Percentiles rank a stretch among this genome's conserved stretches.
phyloP scores from a whole-genome alignment of 2,797 vertebrate genomes.

The Poeciliopsis infans region DNA sequence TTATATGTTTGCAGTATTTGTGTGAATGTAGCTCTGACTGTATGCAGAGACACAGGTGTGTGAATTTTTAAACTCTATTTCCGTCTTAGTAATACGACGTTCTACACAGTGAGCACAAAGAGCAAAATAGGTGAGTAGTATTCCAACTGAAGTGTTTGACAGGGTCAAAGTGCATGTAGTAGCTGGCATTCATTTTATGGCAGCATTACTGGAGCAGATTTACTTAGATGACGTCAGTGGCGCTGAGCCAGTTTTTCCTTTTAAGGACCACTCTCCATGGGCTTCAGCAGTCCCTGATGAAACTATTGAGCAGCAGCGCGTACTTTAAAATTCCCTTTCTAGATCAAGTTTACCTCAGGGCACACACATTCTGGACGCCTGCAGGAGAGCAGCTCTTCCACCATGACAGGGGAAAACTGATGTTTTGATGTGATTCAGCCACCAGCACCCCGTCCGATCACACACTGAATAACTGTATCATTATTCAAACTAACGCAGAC shows the following conservation, averaged over 20 bases:
- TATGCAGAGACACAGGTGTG: neutral
- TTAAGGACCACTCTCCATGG: constrained; percentile 88
- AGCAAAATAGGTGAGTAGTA: constrained; percentile 47
- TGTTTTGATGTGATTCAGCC: constrained; percentile 64
- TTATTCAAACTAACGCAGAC: constrained; percentile 22
- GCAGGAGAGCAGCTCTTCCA: constrained; percentile 61
- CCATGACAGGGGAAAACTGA: constrained; percentile 55
- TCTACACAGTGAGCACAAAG: constrained; percentile 44
- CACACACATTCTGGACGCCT: constrained; percentile 73
- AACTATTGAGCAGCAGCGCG: constrained; percentile 86
- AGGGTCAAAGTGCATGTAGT: constrained; percentile 89
- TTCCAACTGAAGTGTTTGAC: constrained; percentile 80
- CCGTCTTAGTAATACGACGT: constrained; percentile 27
- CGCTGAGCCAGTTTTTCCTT: constrained; percentile 90
- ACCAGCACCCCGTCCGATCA: constrained; percentile 52
- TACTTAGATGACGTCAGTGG: constrained; percentile 95
- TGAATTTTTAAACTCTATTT: neutral
- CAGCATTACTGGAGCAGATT: constrained; percentile 89
- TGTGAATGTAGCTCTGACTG: neutral
- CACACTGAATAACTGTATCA: constrained; percentile 54
- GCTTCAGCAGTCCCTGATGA: constrained; percentile 86
- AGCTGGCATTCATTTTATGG: constrained; percentile 88
- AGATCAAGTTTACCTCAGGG: constrained; percentile 88
- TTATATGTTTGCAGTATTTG: neutral
- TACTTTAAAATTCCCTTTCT: constrained; percentile 91